Conservation (phyloP, 1,140 invertebrate genomes). For the Ridgeia piscesae region DNA sequence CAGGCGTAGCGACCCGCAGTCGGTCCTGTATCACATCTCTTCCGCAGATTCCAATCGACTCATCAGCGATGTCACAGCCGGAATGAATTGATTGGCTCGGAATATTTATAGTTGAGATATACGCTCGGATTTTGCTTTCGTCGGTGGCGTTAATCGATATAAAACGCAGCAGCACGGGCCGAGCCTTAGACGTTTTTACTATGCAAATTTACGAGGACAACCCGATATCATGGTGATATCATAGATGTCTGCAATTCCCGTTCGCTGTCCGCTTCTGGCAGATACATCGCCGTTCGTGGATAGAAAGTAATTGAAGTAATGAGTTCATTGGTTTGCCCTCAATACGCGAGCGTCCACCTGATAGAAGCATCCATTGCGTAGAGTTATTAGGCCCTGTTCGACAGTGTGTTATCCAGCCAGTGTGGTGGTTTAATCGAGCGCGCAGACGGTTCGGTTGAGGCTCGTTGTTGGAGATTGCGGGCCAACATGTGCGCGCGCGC, state of each 20-base stretch:
- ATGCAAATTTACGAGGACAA: not conserved
- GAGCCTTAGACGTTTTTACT: not conserved
- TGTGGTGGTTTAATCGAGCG: not conserved
- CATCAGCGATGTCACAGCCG: not conserved
- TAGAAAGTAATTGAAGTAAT: too few relatives aligned
- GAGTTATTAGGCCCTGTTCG: not conserved
- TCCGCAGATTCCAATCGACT: not conserved
- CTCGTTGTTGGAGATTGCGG: not conserved
- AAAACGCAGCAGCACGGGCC: not conserved
- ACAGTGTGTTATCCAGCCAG: not conserved
- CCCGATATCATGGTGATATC: not conserved
- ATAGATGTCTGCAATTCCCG: not conserved
- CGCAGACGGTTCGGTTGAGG: not conserved
- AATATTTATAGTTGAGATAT: not conserved
- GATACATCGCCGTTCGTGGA: not conserved
- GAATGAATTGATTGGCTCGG: not conserved
- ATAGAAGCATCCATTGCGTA: not conserved
- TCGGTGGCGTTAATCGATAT: constrained; percentile 4
- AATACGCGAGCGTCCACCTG: not conserved
- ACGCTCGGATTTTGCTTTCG: not conserved
- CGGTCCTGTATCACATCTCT: not conserved
- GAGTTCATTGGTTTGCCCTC: too few relatives aligned
- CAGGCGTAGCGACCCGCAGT: too few relatives aligned
- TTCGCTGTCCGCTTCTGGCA: not conserved
- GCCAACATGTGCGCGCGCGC: not conserved